A percentile compares a stretch with the other conserved stretches of the same genome.
phyloP scores from a whole-genome alignment of 2,797 vertebrate species.

The Serranus cabrilla region DNA sequence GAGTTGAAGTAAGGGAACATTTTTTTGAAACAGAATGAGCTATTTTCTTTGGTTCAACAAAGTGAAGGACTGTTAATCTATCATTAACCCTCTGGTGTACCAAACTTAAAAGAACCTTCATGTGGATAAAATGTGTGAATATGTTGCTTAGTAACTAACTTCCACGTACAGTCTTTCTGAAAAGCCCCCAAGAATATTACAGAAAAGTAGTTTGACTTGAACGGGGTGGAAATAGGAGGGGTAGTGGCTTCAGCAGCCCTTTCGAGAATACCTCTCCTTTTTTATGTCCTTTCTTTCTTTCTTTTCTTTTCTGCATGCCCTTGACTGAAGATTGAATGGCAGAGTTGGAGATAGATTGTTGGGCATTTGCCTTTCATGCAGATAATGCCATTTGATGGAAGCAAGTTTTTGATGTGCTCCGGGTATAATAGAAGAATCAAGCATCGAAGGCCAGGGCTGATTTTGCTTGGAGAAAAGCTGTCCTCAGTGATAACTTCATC shows the following conservation, averaged over 20 bases:
- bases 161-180: constrained; percentile 47
- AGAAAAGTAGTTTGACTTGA: constrained; percentile 59
- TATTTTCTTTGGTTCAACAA: constrained; percentile 49
- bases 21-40: constrained; percentile 26
- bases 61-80: constrained; percentile 63
- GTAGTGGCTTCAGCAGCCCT: constrained; percentile 44
- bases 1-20: background rate
- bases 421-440: constrained; percentile 80
- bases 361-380: constrained; percentile 98
- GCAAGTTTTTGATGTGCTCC: constrained; percentile 95
- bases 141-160: constrained; percentile 81
- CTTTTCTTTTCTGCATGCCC: constrained; percentile 83
- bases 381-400: constrained; percentile 98
- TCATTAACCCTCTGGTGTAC: constrained; percentile 66
- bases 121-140: constrained; percentile 63
- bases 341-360: constrained; percentile 95
- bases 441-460: constrained; percentile 87
- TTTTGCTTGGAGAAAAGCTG: constrained; percentile 96
- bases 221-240: constrained; percentile 22
- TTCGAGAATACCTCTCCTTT: constrained; percentile 53
- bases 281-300: constrained; percentile 62
- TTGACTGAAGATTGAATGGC: constrained; percentile 92
- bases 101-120: constrained; percentile 55
- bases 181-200: constrained; percentile 56
- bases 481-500: constrained; percentile 99